Evolutionary conservation across 2,888 invertebrate species (phyloP).

Genomic region (Monochamus alternatus): DNA sequence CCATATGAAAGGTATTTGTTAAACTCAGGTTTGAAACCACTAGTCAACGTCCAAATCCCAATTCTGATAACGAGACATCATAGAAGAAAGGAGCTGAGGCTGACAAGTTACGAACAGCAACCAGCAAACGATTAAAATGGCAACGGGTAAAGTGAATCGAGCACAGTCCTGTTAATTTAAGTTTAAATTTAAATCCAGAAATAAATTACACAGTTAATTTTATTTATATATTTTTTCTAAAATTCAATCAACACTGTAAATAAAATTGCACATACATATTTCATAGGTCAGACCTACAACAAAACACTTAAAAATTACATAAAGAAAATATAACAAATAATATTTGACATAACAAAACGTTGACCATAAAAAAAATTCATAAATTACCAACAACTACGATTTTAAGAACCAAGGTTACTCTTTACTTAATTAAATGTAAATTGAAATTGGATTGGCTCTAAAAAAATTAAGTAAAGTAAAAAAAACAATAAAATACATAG

Average conservation of each 20-base stretch:
- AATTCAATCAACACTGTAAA: conserved; percentile 11
- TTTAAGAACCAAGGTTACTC: background rate
- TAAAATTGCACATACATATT: conserved; percentile 11
- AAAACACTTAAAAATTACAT: conserved; percentile 21
- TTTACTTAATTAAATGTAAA: background rate
- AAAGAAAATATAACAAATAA: conserved; percentile 26
- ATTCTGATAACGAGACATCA: too few relatives aligned
- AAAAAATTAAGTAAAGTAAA: background rate
- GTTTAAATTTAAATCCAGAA: too few relatives aligned
- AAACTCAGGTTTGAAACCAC: too few relatives aligned
- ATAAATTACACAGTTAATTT: background rate
- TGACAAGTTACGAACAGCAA: too few relatives aligned
- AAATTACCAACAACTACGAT: background rate
- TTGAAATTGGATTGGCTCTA: background rate
- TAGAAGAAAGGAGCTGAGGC: too few relatives aligned
- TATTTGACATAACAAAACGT: conserved; percentile 11
- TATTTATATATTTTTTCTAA: background rate
- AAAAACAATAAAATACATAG: conserved; percentile 1
- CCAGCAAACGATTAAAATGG: too few relatives aligned
- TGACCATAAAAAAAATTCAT: background rate
- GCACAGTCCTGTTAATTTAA: too few relatives aligned
- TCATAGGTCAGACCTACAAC: conserved; percentile 5
- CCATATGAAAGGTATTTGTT: too few relatives aligned
- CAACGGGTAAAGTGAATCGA: too few relatives aligned
- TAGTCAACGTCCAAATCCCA: too few relatives aligned